Evolutionary conservation across 2,888 invertebrate genomes (phyloP).

Genomic region (Protonemura montana): DNA sequence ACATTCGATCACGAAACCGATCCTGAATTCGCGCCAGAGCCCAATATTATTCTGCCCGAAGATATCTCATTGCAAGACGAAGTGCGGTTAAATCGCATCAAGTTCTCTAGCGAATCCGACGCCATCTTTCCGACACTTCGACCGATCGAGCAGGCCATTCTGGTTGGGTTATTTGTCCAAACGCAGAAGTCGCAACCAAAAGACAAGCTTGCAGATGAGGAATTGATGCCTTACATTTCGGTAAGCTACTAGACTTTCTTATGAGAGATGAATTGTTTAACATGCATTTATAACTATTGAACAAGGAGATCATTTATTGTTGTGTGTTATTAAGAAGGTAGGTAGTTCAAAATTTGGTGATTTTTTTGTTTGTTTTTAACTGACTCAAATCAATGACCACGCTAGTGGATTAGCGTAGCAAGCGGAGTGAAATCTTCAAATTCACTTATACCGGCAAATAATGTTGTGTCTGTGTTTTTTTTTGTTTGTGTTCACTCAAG

Average conservation of each 20-base stretch:
- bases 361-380: too few species aligned
- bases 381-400: too few species aligned
- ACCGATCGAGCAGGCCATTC: constrained; percentile 78
- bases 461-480: too few species aligned
- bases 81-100: constrained; percentile 75
- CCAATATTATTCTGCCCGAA: constrained; percentile 58
- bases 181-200: constrained; percentile 78
- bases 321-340: too few species aligned
- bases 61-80: constrained; percentile 63
- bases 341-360: too few species aligned
- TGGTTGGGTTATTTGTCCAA: constrained; percentile 78
- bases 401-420: too few species aligned
- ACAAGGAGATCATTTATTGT: too few species aligned
- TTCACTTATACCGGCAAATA: too few species aligned
- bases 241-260: constrained; percentile 54
- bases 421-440: too few species aligned
- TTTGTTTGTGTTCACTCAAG: too few species aligned
- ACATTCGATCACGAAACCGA: background rate
- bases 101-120: constrained; percentile 70
- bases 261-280: too few species aligned
- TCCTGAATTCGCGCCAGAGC: background rate
- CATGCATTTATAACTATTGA: too few species aligned
- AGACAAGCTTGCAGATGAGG: constrained; percentile 82
- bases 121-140: constrained; percentile 64
- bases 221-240: constrained; percentile 78